phyloP scores from a whole-genome alignment of 2,888 invertebrate species.

The Latheticus oryzae region DNA sequence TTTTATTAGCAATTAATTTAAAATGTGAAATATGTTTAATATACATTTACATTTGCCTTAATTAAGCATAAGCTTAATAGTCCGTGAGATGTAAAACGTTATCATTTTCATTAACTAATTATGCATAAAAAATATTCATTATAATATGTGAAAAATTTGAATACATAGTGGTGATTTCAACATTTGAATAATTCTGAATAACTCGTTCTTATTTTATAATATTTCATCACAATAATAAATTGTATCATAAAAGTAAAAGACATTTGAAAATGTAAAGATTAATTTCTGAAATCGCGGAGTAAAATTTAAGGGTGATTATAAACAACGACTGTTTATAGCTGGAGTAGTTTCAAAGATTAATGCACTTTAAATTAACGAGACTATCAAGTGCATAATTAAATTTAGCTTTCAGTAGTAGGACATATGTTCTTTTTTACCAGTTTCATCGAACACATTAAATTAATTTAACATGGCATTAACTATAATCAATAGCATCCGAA shows the following conservation, averaged over 20 bases:
- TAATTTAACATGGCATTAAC: constrained; percentile 59
- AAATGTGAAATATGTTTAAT: background rate
- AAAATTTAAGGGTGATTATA: background rate
- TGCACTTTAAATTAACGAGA: constrained; percentile 22
- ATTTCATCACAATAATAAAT: too few relatives aligned
- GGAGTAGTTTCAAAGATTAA: constrained; percentile 1
- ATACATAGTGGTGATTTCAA: too few relatives aligned
- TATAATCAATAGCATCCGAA: constrained; percentile 55
- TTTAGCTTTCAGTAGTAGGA: constrained; percentile 33
- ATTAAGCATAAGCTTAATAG: too few relatives aligned
- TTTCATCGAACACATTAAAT: constrained; percentile 51
- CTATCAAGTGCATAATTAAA: constrained; percentile 34
- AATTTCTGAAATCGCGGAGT: background rate
- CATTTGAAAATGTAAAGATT: background rate
- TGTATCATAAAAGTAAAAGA: too few relatives aligned
- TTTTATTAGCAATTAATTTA: too few relatives aligned
- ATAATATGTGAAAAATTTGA: too few relatives aligned
- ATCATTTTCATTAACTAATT: constrained; percentile 1
- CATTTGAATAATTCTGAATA: too few relatives aligned
- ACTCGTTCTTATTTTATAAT: too few relatives aligned
- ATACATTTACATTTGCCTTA: background rate
- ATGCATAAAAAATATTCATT: too few relatives aligned
- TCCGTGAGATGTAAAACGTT: background rate
- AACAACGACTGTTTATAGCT: constrained; percentile 7
- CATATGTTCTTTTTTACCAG: constrained; percentile 40